Evolutionary conservation across 2,113 vertebrate species (phyloP).

Genomic region (Xyliphius kryptos): DNA sequence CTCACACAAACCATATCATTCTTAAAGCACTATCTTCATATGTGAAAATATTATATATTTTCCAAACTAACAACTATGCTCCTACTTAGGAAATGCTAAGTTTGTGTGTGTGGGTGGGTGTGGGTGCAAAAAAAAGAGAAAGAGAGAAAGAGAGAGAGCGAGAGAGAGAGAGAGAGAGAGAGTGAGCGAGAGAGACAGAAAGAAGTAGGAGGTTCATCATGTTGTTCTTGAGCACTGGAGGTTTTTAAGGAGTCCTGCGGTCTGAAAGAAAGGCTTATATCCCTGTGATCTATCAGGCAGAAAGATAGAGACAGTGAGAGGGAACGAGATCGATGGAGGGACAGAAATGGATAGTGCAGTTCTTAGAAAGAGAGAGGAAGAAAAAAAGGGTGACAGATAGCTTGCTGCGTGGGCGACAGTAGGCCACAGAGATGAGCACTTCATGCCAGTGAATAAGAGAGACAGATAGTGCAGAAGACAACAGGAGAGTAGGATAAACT

Average conservation of each 20-base stretch:
- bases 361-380: constrained; percentile 33
- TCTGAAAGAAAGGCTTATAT: constrained; percentile 43
- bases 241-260: constrained; percentile 36
- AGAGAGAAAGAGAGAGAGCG: no score
- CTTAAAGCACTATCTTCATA: no score
- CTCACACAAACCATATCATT: no score
- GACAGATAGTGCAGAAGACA: constrained; percentile 5
- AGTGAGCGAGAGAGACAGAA: no score
- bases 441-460: constrained; percentile 18
- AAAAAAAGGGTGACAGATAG: constrained; percentile 8
- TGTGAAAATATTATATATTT: constrained; percentile 8
- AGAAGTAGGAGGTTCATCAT: constrained; percentile 22
- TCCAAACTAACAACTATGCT: constrained; percentile 12
- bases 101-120: constrained; percentile 15
- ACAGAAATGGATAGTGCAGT: constrained; percentile 26
- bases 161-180: no score
- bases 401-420: constrained; percentile 21
- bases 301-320: constrained; percentile 43
- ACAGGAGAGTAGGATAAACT: constrained; percentile 36
- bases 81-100: constrained; percentile 17
- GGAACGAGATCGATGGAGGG: no score
- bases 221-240: constrained; percentile 39
- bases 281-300: constrained; percentile 42
- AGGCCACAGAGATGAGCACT: constrained; percentile 32
- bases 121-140: constrained; percentile 12